A percentile compares a stretch with the other conserved stretches of the same genome.
Evolutionary conservation across 2,797 vertebrate genomes (phyloP).

Genomic region (Scolopax bukidnonensis): DNA sequence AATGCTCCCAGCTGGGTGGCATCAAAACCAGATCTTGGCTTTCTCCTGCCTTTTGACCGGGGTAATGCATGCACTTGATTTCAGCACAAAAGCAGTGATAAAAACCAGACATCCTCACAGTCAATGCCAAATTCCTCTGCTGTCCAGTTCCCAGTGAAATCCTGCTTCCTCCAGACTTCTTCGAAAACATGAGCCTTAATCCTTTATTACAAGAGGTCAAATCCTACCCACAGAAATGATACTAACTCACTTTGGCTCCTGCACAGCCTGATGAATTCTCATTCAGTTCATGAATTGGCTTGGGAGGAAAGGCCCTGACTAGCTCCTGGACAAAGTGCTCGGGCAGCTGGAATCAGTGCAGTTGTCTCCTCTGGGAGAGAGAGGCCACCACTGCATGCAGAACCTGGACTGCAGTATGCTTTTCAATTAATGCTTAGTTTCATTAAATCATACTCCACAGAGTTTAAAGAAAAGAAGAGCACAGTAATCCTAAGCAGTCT

Average conservation of each 20-base stretch:
- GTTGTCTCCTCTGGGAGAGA: background rate
- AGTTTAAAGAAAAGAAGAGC: background rate
- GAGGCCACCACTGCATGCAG: background rate
- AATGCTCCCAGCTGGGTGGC: background rate
- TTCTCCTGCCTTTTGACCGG: background rate
- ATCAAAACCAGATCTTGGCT: background rate
- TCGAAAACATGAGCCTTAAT: background rate
- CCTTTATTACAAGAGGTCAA: conserved; percentile 1
- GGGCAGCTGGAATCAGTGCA: background rate
- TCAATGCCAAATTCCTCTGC: background rate
- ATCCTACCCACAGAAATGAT: background rate
- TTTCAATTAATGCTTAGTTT: background rate
- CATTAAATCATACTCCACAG: background rate
- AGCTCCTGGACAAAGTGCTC: background rate
- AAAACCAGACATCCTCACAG: conserved; percentile 14
- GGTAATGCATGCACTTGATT: background rate
- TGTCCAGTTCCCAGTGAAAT: background rate
- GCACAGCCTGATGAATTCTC: background rate
- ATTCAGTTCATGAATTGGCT: background rate
- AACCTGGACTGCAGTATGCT: background rate
- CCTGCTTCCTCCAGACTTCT: background rate
- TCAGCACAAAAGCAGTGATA: background rate
- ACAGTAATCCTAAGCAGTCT: background rate
- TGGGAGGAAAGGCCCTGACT: background rate
- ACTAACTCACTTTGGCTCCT: background rate